A percentile compares a stretch with the other conserved stretches of the same genome.
phyloP scores from a whole-genome alignment of 2,888 invertebrate species.

The Heliconius cydno region DNA sequence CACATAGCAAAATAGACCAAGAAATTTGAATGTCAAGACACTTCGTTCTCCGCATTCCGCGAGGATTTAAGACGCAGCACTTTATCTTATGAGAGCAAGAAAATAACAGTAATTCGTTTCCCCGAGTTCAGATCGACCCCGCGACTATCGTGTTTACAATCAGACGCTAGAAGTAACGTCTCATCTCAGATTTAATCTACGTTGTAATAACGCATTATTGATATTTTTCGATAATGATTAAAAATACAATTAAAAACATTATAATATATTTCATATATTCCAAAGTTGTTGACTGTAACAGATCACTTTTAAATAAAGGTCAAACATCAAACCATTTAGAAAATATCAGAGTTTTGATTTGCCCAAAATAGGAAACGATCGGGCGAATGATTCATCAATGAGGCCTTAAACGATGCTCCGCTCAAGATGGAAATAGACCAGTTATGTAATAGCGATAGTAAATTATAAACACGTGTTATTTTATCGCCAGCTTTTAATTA shows the following conservation, averaged over 20 bases:
- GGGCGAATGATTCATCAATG: slow-evolving; percentile 59
- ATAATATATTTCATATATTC: not conserved
- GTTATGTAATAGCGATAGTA: slow-evolving; percentile 39
- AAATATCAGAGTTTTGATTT: slow-evolving; percentile 58
- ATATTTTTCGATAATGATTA: too few species aligned
- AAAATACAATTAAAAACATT: not conserved
- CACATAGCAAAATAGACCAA: not conserved
- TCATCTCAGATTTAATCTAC: too few species aligned
- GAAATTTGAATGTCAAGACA: too few species aligned
- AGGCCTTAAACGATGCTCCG: slow-evolving; percentile 35
- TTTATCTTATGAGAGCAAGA: not conserved
- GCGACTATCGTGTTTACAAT: too few species aligned
- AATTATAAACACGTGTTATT: slow-evolving; percentile 15
- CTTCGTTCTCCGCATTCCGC: not conserved
- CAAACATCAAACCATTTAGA: slow-evolving; percentile 53
- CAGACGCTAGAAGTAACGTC: too few species aligned
- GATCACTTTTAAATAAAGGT: slow-evolving; percentile 51
- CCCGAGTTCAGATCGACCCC: too few species aligned
- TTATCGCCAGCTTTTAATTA: slow-evolving; percentile 13
- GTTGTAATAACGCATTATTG: too few species aligned
- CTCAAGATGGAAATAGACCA: slow-evolving; percentile 47
- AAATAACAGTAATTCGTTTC: not conserved
- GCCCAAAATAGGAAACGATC: slow-evolving; percentile 63
- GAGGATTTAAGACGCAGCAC: not conserved
- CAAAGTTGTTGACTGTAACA: slow-evolving; percentile 8